These are phyloP conservation scores for Drosophila setosimentum DNA, from an alignment of 2,888 invertebrate genomes.

Conservation along the genomic window DNA sequence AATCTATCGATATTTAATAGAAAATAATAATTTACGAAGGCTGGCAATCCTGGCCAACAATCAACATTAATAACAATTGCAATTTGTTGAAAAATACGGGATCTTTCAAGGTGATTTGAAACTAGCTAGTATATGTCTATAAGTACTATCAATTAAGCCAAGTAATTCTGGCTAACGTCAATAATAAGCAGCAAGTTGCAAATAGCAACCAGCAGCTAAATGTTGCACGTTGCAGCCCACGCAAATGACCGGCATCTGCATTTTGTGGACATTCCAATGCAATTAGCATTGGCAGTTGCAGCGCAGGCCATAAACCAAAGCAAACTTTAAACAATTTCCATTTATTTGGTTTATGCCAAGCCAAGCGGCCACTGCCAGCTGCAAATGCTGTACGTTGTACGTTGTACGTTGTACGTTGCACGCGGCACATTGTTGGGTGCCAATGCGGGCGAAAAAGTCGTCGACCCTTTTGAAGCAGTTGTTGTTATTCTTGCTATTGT, in stretches of 20 bases:
- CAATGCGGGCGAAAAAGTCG: constrained; percentile 80
- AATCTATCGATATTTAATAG: background rate
- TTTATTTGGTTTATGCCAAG: constrained; percentile 78
- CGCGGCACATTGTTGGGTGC: constrained; percentile 57
- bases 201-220: constrained; percentile 17
- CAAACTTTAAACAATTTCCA: constrained; percentile 81
- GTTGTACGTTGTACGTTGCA: constrained; percentile 41
- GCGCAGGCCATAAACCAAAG: constrained; percentile 78
- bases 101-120: background rate
- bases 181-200: constrained; percentile 36
- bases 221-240: constrained; percentile 41
- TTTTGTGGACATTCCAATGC: constrained; percentile 70
- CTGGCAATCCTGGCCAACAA: background rate
- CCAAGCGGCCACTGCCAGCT: constrained; percentile 73
- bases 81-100: background rate
- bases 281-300: constrained; percentile 71
- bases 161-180: constrained; percentile 10
- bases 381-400: constrained; percentile 39
- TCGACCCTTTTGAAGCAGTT: constrained; percentile 71
- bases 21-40: background rate
- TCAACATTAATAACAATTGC: background rate
- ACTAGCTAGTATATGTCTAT: background rate
- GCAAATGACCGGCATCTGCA: constrained; percentile 63
- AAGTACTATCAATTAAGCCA: constrained; percentile 5
- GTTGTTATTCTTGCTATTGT: constrained; percentile 24